Base-by-base conservation (phyloP, 2,888 invertebrate genomes). In the Crossocerus cetratus region DNA sequence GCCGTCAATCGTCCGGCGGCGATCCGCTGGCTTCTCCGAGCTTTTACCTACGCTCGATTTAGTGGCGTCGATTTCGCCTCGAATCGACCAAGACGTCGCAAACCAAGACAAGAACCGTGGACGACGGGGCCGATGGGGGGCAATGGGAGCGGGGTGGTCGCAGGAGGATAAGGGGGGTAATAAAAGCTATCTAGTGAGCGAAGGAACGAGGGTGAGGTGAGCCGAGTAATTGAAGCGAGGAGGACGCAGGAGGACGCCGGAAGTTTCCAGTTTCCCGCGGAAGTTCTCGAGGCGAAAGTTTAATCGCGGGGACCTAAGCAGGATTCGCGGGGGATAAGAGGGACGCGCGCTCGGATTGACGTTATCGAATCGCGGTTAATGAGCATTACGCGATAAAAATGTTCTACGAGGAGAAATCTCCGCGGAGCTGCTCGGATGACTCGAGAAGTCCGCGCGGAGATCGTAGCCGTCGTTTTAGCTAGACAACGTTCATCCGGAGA, bases 341-440 rank as follows among this genome's bases (percentile, higher is more conserved):
- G 65, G 65, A 68, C 69, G 55, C 69, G 55, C 11, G 32, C 54
- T 55, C 56, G 72, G 62, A 79, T 79, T 71, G 81, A 77, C 81
- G 70, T 78, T 81, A 81, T 81, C 81, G 79, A 76, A 67, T 76
- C 69, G 68, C 54, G 60, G 76, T 79, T 81, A 81, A 81, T 76
- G 79, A 81, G 70, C 78, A 70, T 70, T 65, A 62, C 22, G 49
- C 66, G 78, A 78, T 81, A 82, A 82, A 80, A 78, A 82, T 65
- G 63, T 65, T 44, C 69, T 32, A 4, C 74, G 21, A 21, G 57
- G 23, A 64, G 68, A 23, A 59, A 64, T 32, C 23, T 42, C 54
- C n/a, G 32, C 2, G 45, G 21, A 70, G 56, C 32, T 23, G 63
- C 45, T 59, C 63, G 53, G 32, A 68, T 20, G 13, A 11, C 49